These are phyloP conservation scores for Coelopa frigida DNA, from an alignment of 1,140 invertebrate genomes.

Conservation along the genomic window DNA sequence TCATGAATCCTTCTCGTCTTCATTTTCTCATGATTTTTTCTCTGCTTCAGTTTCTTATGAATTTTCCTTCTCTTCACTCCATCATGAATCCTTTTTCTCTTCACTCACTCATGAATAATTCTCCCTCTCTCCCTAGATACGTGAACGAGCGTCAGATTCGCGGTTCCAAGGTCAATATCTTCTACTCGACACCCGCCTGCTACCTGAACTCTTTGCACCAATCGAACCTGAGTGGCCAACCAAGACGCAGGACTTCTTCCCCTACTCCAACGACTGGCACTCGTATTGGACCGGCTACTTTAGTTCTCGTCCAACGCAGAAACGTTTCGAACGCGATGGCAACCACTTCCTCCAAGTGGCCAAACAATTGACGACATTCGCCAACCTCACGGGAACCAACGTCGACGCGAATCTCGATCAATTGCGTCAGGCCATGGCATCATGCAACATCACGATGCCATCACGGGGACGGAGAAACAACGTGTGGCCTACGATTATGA, in stretches of 20 bases:
- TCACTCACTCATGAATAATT: background rate
- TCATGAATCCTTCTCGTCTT: too few species aligned
- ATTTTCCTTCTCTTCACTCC: conserved; percentile 2
- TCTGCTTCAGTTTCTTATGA: too few species aligned
- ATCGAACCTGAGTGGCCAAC: conserved; percentile 56
- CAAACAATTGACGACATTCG: conserved; percentile 49
- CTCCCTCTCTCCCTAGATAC: conserved; percentile 40
- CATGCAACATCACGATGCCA: conserved; percentile 87
- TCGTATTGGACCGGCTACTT: conserved; percentile 94
- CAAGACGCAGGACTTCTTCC: conserved; percentile 84
- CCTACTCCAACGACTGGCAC: conserved; percentile 78
- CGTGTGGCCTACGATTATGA: conserved; percentile 82
- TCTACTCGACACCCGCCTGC: conserved; percentile 93
- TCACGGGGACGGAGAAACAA: conserved; percentile 88
- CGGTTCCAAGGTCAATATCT: conserved; percentile 62
- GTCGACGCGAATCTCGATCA: conserved; percentile 33
- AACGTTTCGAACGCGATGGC: conserved; percentile 67
- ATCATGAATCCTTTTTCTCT: background rate
- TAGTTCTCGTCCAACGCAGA: conserved; percentile 78
- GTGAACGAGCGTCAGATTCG: conserved; percentile 54
- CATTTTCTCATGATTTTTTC: too few species aligned
- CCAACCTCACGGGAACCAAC: conserved; percentile 12
- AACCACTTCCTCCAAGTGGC: conserved; percentile 74
- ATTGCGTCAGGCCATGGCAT: conserved; percentile 58
- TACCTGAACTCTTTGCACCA: conserved; percentile 80